Conservation (phyloP, 2,113 vertebrate genomes). For the Malurus melanocephalus region DNA sequence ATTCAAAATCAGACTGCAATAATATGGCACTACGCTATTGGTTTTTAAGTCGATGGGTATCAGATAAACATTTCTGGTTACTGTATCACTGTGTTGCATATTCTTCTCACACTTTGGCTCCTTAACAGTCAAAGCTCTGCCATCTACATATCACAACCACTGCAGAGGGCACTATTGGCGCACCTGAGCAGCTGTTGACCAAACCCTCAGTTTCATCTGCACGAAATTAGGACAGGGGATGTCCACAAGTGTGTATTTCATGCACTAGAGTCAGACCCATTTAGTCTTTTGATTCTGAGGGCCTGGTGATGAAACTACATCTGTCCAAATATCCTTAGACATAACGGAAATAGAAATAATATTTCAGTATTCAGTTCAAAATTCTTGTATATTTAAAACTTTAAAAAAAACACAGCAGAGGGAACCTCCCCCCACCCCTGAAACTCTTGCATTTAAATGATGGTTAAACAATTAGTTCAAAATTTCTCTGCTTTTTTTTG, state of each 20-base stretch:
- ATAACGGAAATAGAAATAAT: neutral
- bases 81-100: neutral
- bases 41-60: neutral
- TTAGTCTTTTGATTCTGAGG: neutral
- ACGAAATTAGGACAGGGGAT: neutral
- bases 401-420: neutral
- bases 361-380: neutral
- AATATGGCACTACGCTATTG: neutral
- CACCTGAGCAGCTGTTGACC: slow-evolving; percentile 1
- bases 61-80: neutral
- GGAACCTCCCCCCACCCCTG: fast-evolving
- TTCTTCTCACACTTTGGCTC: neutral
- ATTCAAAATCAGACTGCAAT: neutral
- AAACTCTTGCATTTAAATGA: neutral
- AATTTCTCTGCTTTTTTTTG: neutral
- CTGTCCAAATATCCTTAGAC: neutral
- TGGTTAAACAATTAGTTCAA: neutral
- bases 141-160: neutral
- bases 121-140: neutral
- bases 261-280: neutral
- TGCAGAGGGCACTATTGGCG: slow-evolving; percentile 69
- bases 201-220: neutral
- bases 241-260: neutral
- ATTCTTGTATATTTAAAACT: neutral
- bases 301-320: neutral